Evolutionary conservation across 2,888 invertebrate genomes (phyloP).

Genomic region (Eupithecia subumbrata): DNA sequence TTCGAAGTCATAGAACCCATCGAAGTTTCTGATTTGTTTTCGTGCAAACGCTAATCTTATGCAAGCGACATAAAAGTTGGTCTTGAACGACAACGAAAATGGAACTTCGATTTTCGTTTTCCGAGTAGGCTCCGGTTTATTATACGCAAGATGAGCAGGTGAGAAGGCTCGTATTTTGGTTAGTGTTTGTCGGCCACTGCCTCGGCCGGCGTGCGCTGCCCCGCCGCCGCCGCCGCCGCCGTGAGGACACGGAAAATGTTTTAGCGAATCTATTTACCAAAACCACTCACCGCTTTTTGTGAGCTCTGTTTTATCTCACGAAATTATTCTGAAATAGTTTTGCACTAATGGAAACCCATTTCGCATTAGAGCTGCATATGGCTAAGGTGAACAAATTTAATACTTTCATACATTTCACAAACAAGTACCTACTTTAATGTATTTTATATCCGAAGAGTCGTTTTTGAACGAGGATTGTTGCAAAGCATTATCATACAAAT

Average conservation of each 20-base stretch:
- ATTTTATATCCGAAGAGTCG: not conserved
- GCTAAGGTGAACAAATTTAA: not conserved
- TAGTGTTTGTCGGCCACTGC: too few species aligned
- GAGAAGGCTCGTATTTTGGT: not conserved
- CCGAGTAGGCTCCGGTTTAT: not conserved
- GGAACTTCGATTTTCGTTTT: too few species aligned
- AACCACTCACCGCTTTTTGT: slow-evolving; percentile 67
- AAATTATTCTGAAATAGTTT: slow-evolving; percentile 31
- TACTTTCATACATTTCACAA: not conserved
- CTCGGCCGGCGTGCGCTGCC: slow-evolving; percentile 10
- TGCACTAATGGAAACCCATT: slow-evolving; percentile 25
- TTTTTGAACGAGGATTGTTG: not conserved
- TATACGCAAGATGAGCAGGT: not conserved
- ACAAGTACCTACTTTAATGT: not conserved
- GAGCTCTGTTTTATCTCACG: slow-evolving; percentile 53
- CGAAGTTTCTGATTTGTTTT: too few species aligned
- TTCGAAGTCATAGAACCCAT: too few species aligned
- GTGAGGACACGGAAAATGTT: slow-evolving; percentile 75
- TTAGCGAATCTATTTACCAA: slow-evolving; percentile 75
- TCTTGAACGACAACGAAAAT: too few species aligned
- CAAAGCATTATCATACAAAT: not conserved
- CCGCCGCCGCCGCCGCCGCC: slow-evolving; percentile 30
- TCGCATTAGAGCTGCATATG: slow-evolving; percentile 1
- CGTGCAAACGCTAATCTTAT: too few species aligned
- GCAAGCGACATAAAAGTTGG: too few species aligned